Evolutionary conservation across 2,888 invertebrate species (phyloP), one percentile per base, ranked within the genome.

Genomic region (Achlya flavicornis): DNA sequence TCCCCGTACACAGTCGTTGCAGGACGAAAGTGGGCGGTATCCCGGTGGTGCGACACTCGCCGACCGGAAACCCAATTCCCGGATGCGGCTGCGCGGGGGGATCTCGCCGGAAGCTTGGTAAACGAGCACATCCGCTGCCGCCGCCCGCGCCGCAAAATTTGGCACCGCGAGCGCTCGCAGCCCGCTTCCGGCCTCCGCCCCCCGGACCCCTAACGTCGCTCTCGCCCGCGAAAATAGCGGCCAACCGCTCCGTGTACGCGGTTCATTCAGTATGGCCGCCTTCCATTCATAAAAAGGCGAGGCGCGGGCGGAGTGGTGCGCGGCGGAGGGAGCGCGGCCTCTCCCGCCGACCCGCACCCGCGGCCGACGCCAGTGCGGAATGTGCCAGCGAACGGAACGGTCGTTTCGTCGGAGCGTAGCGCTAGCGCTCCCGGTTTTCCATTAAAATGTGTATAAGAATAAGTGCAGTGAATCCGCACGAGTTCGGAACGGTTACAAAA

Each of bases 231-330:
- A 90, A 92, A 92, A 92, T 93, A 93, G 93, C 92, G 92, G 90
- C 93, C 91, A 91, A 92, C 92, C 91, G 93, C 93, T 92, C 92
- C 85, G 93, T 94, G 94, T 94, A 94, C 94, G 94, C 95, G 94
- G 94, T 95, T 95, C 95, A 95, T 95, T 95, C 95, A 95, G 95
- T 93, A 95, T 95, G 95, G 95, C 95, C 94, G 95, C 95, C 95
- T 94, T 94, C 95, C 95, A 95, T 95, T 95, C 95, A 95, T 95
- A 95, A 95, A 95, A 95, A 95, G 95, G 95, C 94, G 91, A 89
- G 89, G 92, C 87, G 89, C 87, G 86, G 91, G 87, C 83, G 87
- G 89, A 77, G 84, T 85, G 90, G 85, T 83, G 90, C 83, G 93
- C 91, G 92, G 91, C 88, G 93, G 91, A 91, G 94, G 91, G 89